Percentiles rank a stretch among this genome's conserved stretches.
phyloP scores from a whole-genome alignment of 2,797 vertebrate genomes.

The Ambastaia sidthimunki region DNA sequence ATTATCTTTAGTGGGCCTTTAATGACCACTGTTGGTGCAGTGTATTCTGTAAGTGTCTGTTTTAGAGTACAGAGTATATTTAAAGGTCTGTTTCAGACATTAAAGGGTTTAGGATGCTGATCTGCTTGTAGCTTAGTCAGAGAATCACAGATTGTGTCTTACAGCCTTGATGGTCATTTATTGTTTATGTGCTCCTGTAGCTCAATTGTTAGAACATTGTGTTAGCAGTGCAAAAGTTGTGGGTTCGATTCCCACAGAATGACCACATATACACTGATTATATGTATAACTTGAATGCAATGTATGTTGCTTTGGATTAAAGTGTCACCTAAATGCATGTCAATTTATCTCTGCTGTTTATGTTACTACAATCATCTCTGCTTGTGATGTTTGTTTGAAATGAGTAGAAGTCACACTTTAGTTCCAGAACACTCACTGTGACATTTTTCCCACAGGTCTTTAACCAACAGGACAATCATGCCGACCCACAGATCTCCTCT shows the following conservation, averaged over 20 bases:
- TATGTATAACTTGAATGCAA: too few species aligned
- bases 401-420: background rate
- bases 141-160: background rate
- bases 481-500: constrained; percentile 26
- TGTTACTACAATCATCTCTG: background rate
- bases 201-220: background rate
- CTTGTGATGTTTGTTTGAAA: constrained; percentile 16
- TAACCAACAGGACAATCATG: constrained; percentile 33
- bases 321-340: background rate
- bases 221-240: too few species aligned
- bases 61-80: background rate
- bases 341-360: background rate
- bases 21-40: constrained; percentile 40
- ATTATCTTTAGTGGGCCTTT: constrained; percentile 43
- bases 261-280: too few species aligned
- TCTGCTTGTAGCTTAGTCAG: too few species aligned
- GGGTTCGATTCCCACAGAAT: too few species aligned
- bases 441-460: constrained; percentile 46
- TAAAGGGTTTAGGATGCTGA: background rate
- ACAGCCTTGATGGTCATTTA: background rate
- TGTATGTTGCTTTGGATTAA: too few species aligned
- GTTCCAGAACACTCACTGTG: background rate
- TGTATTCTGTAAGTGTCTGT: background rate
- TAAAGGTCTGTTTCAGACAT: background rate
- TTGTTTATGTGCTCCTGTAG: too few species aligned